Base-by-base conservation (phyloP, 2,797 vertebrate genomes). In the Neomorphus geoffroyi region DNA sequence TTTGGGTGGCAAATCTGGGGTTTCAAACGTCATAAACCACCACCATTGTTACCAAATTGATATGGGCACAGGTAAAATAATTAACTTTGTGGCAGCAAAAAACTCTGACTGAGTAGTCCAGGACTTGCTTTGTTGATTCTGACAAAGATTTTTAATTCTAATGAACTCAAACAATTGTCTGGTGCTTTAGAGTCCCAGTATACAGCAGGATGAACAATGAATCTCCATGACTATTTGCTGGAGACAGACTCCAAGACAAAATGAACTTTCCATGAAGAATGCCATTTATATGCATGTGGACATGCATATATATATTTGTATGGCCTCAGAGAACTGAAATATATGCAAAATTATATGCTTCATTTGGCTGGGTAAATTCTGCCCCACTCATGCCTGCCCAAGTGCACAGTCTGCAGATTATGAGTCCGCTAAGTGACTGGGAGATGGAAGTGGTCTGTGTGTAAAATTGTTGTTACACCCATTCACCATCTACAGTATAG, bases 81-180 rank as follows among this genome's bases (percentile, higher is more conserved):
- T 67, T 54, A 15, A 33, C 10, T 53, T 13, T 48, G 19, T 33
- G 13, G 7, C 9, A 75, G 27, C 2, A n/a, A 13, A n/a, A n/a
- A 33, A 9, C 14, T 7, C 4, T 48, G 3, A 35, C 6, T 51
- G 11, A 61, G 64, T 46, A 62, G 5, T 11, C 1, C 1, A 46
- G 9, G 12, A 4, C 50, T 88, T 54, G 32, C 9, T 56, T 45
- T 66, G 12, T 45, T 61, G n/a, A 43, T 84, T 86, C 39, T 85
- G 13, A 1, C 2, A 8, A 56, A 89, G 13, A 82, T 57, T 88
- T 91, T 71, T 90, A 56, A 64, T 70, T 18, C 18, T 54, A 15
- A n/a, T 77, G 9, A 67, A 27, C 17, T 77, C 0, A 0, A 1
- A 39, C 65, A 58, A 28, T 54, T 66, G 12, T 28, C 2, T 1